A percentile compares a stretch with the other conserved stretches of the same genome.
phyloP scores from a whole-genome alignment of 2,113 vertebrate genomes.

The Nyctibius bracteatus region DNA sequence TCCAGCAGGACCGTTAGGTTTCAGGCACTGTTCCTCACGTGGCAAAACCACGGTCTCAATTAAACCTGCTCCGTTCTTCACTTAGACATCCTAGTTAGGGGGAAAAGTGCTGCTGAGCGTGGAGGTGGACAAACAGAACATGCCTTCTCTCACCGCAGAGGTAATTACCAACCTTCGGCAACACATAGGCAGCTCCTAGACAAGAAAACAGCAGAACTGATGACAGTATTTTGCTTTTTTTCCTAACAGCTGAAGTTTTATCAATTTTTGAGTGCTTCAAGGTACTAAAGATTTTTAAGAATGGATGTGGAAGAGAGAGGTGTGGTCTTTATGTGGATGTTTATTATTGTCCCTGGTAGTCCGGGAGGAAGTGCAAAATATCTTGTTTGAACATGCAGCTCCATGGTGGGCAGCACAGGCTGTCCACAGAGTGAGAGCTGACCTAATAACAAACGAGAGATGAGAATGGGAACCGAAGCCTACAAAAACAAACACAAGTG shows the following conservation, averaged over 20 bases:
- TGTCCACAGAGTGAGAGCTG: not conserved
- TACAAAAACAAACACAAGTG: not conserved
- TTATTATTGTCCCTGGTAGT: not conserved
- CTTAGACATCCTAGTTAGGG: not conserved
- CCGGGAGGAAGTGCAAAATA: not conserved
- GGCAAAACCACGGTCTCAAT: not conserved
- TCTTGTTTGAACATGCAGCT: not conserved
- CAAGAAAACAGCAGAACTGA: not conserved
- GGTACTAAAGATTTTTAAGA: not conserved
- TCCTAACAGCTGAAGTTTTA: not conserved
- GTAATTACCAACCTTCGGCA: not conserved
- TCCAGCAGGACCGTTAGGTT: not conserved
- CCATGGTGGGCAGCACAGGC: rapidly evolving
- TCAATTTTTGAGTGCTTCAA: not conserved
- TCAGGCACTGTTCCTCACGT: not conserved
- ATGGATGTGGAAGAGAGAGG: not conserved
- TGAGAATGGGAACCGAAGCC: not conserved
- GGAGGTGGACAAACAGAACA: not conserved
- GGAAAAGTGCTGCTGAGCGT: rapidly evolving
- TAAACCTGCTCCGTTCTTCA: not conserved
- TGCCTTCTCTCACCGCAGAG: rapidly evolving
- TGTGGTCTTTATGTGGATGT: rapidly evolving
- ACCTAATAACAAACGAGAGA: not conserved
- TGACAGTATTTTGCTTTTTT: not conserved
- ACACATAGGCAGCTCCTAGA: not conserved